Evolutionary conservation across 1,140 invertebrate genomes (phyloP).

Genomic region (Oscheius sp.): DNA sequence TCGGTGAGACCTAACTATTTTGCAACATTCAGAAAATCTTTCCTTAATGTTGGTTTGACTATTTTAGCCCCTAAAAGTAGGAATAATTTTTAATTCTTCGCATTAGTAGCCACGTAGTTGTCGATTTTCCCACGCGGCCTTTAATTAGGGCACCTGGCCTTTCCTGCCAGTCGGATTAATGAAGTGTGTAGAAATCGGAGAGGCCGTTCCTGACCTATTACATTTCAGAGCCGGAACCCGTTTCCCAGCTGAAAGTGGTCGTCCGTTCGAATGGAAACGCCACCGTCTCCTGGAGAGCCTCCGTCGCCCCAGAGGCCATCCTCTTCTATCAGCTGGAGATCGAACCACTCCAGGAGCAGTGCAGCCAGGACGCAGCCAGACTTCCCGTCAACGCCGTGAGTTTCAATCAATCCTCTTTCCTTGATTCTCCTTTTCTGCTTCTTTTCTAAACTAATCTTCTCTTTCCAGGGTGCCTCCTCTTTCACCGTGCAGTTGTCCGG

Average conservation of each 20-base stretch:
- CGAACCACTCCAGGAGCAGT: slow-evolving; percentile 16
- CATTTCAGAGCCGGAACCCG: slow-evolving; percentile 34
- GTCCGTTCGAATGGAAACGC: slow-evolving; percentile 29
- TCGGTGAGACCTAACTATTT: slow-evolving; percentile 52
- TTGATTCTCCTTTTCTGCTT: background rate
- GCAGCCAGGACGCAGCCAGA: slow-evolving; percentile 8
- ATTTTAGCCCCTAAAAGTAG: no score
- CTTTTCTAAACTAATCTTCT: slow-evolving; percentile 8
- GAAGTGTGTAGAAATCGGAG: no score
- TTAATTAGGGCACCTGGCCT: no score
- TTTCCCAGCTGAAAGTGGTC: slow-evolving; percentile 22
- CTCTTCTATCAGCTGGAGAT: slow-evolving; percentile 28
- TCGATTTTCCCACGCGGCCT: no score
- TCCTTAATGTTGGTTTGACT: no score
- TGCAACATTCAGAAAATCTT: no score
- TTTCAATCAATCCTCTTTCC: background rate
- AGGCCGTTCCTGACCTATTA: no score
- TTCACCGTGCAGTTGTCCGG: background rate
- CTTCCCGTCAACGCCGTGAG: slow-evolving; percentile 26
- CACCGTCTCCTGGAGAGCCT: slow-evolving; percentile 26
- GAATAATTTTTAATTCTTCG: no score
- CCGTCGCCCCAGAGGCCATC: slow-evolving; percentile 22
- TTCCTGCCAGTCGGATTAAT: no score
- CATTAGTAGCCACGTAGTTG: no score
- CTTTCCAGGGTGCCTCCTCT: slow-evolving; percentile 9